Conservation (phyloP, 1,140 invertebrate genomes). For the Anagrus nilaparvatae region DNA sequence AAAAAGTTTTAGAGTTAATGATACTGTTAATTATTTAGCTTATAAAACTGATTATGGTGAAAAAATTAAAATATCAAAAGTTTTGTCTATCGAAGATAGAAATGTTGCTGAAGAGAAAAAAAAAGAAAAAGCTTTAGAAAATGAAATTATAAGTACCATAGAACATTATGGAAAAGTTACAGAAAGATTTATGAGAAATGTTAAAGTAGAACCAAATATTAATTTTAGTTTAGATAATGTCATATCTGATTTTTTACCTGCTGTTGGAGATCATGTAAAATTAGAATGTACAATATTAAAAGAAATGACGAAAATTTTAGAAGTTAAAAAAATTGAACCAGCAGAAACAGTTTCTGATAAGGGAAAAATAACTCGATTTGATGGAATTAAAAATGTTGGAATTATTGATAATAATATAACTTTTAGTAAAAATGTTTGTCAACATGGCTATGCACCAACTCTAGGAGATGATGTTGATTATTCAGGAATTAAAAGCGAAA, state of each 20-base stretch:
- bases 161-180: constrained; percentile 39
- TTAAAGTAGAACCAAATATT: constrained; percentile 43
- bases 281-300: too few relatives aligned
- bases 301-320: constrained; percentile 44
- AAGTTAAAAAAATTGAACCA: constrained; percentile 45
- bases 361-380: constrained; percentile 44
- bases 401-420: constrained; percentile 42
- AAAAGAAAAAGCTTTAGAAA: neutral
- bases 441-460: constrained; percentile 41
- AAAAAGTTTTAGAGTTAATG: constrained; percentile 19
- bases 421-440: constrained; percentile 44
- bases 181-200: constrained; percentile 36
- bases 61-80: constrained; percentile 24
- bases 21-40: constrained; percentile 24
- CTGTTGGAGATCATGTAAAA: constrained; percentile 54
- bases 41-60: constrained; percentile 18
- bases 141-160: neutral
- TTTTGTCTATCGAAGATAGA: constrained; percentile 20
- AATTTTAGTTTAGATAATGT: constrained; percentile 46
- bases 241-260: constrained; percentile 38
- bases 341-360: constrained; percentile 43
- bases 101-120: neutral
- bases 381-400: constrained; percentile 35
- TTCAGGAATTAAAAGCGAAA: constrained; percentile 58
- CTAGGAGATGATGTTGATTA: constrained; percentile 46